Base-by-base conservation (phyloP, 1,140 invertebrate genomes). In the Drosophila orosa region DNA sequence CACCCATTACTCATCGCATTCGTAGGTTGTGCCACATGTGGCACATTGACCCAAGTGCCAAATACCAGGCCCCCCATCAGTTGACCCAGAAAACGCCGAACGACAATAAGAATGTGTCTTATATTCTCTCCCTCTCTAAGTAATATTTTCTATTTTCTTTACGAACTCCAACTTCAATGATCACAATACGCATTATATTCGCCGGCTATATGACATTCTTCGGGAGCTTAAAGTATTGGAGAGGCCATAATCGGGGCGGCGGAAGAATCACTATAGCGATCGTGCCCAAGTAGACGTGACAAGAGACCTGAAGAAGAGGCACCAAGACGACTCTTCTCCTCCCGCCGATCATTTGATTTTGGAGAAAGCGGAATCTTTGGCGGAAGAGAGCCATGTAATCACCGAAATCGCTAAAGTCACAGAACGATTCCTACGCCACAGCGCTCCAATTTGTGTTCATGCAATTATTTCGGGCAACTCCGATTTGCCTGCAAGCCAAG, bases 401-500 rank as follows among this genome's bases (percentile, higher is more conserved):
- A 71, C 42, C 19, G 39, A 63, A 47, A 65, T 67, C 60, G 25
- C 31, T 19, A 8, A 33, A 42, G 69, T 47, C 73, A 62, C 74
- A 84, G 80, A 83, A 84, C 63, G 39, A 80, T 84, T 84, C 81
- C 80, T 63, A 84, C 62, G 58, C 55, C 39, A 52, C 44, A 42
- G 77, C 80, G 80, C 80, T 83, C 80, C 56, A 84, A 83, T 84
- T 83, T 83, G 80, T 80, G 80, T 84, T 79, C 80, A 76, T 57
- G 80, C 74, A 84, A 83, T 83, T 83, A 83, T 83, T 83, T 84
- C 76, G 80, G 81, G 61, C 73, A 83, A 83, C 80, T 79, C 52
- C 65, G 56, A 75, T 75, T 82, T 78, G 67, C 66, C 39, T 65
- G 47, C 57, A 9, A 63, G 25, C 19, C 27, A 65, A 31, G 35